Percentiles rank a stretch among this genome's conserved stretches.
phyloP scores from a whole-genome alignment of 2,797 vertebrate species.

The Sphenopsis melanotis region DNA sequence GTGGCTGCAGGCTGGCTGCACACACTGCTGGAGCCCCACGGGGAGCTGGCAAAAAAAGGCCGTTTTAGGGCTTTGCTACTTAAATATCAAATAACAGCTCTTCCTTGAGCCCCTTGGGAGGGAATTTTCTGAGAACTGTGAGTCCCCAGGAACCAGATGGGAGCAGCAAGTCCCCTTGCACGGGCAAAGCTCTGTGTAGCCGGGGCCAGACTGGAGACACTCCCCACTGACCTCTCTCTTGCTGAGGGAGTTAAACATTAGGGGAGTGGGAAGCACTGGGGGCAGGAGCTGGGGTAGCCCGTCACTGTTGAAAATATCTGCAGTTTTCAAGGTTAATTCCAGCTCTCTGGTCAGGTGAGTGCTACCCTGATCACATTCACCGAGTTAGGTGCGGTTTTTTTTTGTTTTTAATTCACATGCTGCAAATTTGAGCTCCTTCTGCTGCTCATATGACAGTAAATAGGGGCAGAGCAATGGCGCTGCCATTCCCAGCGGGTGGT shows the following conservation, averaged over 20 bases:
- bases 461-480: neutral
- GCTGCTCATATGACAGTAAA: neutral
- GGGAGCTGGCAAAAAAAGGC: neutral
- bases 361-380: neutral
- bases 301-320: neutral
- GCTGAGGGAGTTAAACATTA: fast-evolving
- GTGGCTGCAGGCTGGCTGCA: neutral
- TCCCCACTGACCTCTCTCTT: fast-evolving
- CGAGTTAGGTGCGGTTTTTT: neutral
- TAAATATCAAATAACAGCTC: neutral
- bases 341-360: neutral
- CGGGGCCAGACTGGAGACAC: fast-evolving
- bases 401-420: neutral
- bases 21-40: fast-evolving
- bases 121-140: neutral
- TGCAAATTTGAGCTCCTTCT: neutral
- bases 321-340: neutral
- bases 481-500: neutral
- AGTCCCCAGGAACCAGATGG: neutral
- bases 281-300: neutral
- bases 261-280: neutral
- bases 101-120: neutral
- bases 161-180: neutral
- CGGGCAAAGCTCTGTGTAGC: neutral
- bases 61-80: neutral